Base-by-base conservation (phyloP, 2,888 invertebrate genomes). In the Drosophila ustulata region DNA sequence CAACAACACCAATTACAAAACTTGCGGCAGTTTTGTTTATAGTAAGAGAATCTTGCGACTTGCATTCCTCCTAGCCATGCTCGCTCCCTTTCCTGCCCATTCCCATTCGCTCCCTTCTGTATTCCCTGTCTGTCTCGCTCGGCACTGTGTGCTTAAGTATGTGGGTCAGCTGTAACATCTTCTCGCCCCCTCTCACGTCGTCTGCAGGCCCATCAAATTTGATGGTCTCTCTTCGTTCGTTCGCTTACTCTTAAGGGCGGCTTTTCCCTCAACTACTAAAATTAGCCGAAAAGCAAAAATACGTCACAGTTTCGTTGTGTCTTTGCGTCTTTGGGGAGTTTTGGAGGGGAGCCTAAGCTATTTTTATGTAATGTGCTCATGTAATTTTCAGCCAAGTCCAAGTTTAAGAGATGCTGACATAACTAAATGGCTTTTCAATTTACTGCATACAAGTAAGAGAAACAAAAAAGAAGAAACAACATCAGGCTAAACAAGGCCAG, bases 131-230 rank as follows among this genome's bases (percentile, higher is more conserved):
- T 43, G 25, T 13, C 28, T 32, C 11, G 7, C 39, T 41, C 18
- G 2, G 13, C 7, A 41, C 13, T 23, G 41, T 25, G 45, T 49
- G n/a, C 26, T 25, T 18, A 25, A 34, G 61, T 75, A 73, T 76
- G 65, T 77, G 55, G 77, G 77, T 77, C 77, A 77, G 78, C 77
- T 78, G 77, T 77, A 71, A 77, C 78, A 78, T 78, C 75, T 78
- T 71, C 51, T 45, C 18, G 39, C 39, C 39, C 45, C 45, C 45
- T n/a, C 23, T 45, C 0, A 45, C 30, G 30, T 55, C 62, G 52
- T 49, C 34, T 39, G 18, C 18, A 53, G 62, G 66, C 52, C 61
- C 71, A 82, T 84, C 51, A 82, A 82, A 82, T 84, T 77, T 77
- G 66, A 79, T 81, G 59, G 58, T 43, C 57, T 50, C 64, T 50